A percentile compares a stretch with the other conserved stretches of the same genome.
Conservation (phyloP, 53 echinoderm and acorn worm species). For the Crossaster papposus region DNA sequence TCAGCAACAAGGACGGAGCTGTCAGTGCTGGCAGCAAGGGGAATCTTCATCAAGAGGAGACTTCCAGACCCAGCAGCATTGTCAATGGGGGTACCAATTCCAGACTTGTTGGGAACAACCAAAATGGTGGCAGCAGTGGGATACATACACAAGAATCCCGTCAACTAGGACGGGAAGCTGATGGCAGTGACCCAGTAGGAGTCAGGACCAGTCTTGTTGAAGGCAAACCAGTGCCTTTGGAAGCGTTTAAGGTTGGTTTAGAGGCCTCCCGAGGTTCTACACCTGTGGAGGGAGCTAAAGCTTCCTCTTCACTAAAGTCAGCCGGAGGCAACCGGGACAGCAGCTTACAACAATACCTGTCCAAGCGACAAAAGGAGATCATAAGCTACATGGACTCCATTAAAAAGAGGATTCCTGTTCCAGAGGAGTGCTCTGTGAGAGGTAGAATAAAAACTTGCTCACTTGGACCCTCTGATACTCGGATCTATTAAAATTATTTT, state of each 20-base stretch:
- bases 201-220: not conserved
- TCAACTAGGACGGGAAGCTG: slow-evolving; percentile 24
- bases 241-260: slow-evolving; percentile 18
- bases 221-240: slow-evolving; percentile 37
- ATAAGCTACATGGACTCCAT: slow-evolving; percentile 93
- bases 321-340: slow-evolving; percentile 81
- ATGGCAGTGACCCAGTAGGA: slow-evolving; percentile 3
- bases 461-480: not conserved
- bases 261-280: slow-evolving; percentile 8
- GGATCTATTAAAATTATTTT: no score
- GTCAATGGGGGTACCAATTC: slow-evolving; percentile 11
- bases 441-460: slow-evolving; percentile 61
- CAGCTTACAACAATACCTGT: slow-evolving; percentile 91
- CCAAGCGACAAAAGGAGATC: slow-evolving; percentile 90
- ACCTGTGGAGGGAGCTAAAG: slow-evolving; percentile 29
- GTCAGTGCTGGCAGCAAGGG: slow-evolving; percentile 26
- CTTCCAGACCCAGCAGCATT: slow-evolving; percentile 37
- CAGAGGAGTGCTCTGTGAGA: slow-evolving; percentile 86
- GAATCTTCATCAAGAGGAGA: slow-evolving; percentile 34
- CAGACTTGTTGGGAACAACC: slow-evolving; percentile 13
- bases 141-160: slow-evolving; percentile 4
- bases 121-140: slow-evolving; percentile 56
- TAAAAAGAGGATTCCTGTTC: slow-evolving; percentile 86
- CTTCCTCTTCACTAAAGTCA: slow-evolving; percentile 54
- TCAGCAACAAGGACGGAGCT: slow-evolving; percentile 54